Evolutionary conservation across 1,140 invertebrate genomes (phyloP).

Genomic region (Agrilus planipennis): DNA sequence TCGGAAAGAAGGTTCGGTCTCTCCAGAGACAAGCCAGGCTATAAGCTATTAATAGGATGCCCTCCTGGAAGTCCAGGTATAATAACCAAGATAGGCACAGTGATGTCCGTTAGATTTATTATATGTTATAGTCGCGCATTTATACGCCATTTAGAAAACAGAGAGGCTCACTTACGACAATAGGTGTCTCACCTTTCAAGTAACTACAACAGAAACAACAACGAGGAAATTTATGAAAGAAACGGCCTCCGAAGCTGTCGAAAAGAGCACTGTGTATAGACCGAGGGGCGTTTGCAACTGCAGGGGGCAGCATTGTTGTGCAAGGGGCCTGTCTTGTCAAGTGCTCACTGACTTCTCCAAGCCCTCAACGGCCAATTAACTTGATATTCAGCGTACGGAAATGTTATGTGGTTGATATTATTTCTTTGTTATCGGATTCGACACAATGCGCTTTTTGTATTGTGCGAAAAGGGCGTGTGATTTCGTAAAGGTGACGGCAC

Average conservation of each 20-base stretch:
- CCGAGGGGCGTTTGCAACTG: conserved; percentile 5
- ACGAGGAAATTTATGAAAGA: too few relatives aligned
- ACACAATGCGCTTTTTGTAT: conserved; percentile 12
- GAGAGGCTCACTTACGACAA: neutral
- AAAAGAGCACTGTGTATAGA: too few relatives aligned
- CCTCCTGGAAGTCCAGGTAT: neutral
- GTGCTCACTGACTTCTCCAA: conserved; percentile 7
- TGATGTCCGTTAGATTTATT: conserved; percentile 1
- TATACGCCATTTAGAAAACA: conserved; percentile 1
- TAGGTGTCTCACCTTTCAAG: neutral
- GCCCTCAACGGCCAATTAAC: conserved; percentile 25
- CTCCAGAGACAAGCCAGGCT: too few relatives aligned
- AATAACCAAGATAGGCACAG: too few relatives aligned
- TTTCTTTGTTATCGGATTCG: conserved; percentile 22
- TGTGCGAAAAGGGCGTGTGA: conserved; percentile 11
- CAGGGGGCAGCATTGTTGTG: conserved; percentile 10
- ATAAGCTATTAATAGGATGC: too few relatives aligned
- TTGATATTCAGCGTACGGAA: conserved; percentile 20
- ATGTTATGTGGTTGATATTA: conserved; percentile 20
- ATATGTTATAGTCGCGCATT: neutral
- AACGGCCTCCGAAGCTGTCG: too few relatives aligned
- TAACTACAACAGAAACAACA: neutral
- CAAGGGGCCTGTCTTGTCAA: conserved; percentile 13
- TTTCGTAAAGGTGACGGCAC: conserved; percentile 2
- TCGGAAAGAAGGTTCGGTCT: too few relatives aligned